These are phyloP conservation scores for Lateolabrax maculatus DNA, from an alignment of 2,797 vertebrate species.

Conservation along the genomic window DNA sequence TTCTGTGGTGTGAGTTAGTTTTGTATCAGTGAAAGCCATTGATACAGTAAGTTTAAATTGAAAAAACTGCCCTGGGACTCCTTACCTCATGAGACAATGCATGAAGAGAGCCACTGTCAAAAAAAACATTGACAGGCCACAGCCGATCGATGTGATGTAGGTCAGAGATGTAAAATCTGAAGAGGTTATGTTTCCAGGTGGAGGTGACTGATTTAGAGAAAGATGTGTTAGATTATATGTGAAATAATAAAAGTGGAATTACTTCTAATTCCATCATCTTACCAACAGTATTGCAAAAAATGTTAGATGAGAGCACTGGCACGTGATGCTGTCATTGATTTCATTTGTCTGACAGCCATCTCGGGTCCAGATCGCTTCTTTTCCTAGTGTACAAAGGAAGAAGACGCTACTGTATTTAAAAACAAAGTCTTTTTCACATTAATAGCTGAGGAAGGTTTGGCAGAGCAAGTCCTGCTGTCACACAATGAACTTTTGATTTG, in stretches of 20 bases:
- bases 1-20: slow-evolving; percentile 44
- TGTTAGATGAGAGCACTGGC: slow-evolving; percentile 73
- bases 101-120: slow-evolving; percentile 66
- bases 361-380: slow-evolving; percentile 47
- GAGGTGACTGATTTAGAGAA: slow-evolving; percentile 42
- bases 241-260: not conserved
- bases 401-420: not conserved
- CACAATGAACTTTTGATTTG: not conserved
- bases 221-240: not conserved
- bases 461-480: not conserved
- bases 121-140: slow-evolving; percentile 75
- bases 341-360: slow-evolving; percentile 59
- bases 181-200: slow-evolving; percentile 14
- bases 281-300: slow-evolving; percentile 81
- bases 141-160: slow-evolving; percentile 73
- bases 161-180: slow-evolving; percentile 53
- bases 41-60: not conserved
- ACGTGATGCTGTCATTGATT: slow-evolving; percentile 41
- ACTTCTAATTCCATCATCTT: not conserved
- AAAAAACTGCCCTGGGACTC: not conserved
- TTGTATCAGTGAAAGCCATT: not conserved
- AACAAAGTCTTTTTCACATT: not conserved
- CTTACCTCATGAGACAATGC: slow-evolving; percentile 65
- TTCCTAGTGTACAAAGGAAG: slow-evolving; percentile 25
- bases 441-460: not conserved